Base-by-base conservation (phyloP, 2,113 vertebrate species). In the Eretmochelys imbricata region DNA sequence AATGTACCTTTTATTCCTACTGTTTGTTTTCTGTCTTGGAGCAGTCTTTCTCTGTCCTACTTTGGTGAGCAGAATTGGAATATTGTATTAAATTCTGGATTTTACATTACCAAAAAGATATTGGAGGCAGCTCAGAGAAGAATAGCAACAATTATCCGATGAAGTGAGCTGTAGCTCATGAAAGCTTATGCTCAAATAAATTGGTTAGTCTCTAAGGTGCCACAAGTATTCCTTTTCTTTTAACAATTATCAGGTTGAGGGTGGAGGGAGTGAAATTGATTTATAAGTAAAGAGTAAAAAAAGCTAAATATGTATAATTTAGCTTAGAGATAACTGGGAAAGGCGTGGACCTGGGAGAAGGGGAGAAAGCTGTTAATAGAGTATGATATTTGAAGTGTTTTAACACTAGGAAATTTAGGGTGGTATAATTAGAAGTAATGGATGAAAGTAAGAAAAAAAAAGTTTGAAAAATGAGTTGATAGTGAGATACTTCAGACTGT, bases 1-100 rank as follows among this genome's bases (percentile, higher is more conserved):
- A 76, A 46, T 24, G 22, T 46, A 80, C 51, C 80, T 96, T n/a
- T 83, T 65, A 80, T 84, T 78, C 49, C 57, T 88, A 81, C 10
- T 6, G 81, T 96, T 96, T 91, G 75, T 94, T 96, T 96, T 93
- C 54, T 89, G 82, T 38, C 69, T 83, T 97, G 94, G n/a, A 94
- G 95, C 55, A 87, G 80, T 86, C 91, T 78, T 51, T 78, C 0
- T 95, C 89, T 59, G 87, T 2, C 0, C 20, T 82, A 72, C 87
- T 91, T 95, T 96, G 49, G 49, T 87, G 83, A 89, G 1, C 0
- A 78, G 55, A 84, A 76, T 57, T 82, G 76, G 19, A 42, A 93
- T 95, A 92, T 80, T 91, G 54, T 95, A 42, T 95, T 94, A 90
- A 78, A 55, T 89, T 94, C 89, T 91, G 95, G 94, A 94, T 90